Evolutionary conservation across 2,888 invertebrate species (phyloP), one percentile per base, ranked within the genome.

Genomic region (Rhodophaea formosa): DNA sequence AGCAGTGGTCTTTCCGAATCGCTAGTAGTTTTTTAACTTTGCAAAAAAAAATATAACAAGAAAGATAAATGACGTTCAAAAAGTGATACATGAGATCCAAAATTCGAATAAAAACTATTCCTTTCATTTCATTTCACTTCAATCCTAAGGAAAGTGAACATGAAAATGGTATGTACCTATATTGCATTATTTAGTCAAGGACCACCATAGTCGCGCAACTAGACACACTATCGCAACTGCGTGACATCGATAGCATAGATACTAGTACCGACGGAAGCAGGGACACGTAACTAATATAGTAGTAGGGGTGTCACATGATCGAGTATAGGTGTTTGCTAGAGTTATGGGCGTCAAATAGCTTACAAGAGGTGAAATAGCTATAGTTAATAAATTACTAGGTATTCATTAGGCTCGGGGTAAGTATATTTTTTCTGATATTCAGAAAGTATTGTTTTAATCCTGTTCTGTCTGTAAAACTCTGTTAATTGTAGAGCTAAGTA

Each of bases 131-230:
- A n/a, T 23, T 23, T 5, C 23, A 23, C 2, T 23, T 23, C 5
- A 23, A 2, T 23, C 23, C 23, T 3, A 23, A 23, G 23, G 23
- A 23, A 3, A 23, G 23, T 23, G 23, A 23, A 23, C 2, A 23
- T 23, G 23, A 23, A 23, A 23, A 23, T 3, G 23, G 23, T 35
- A 12, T 32, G 32, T 35, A 35, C 35, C 35, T 10, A 35, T 35
- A 35, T 35, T 3, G 12, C 12, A 39, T 39, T n/a, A 12, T 39
- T 8, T 12, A 10, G 3, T 8, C 35, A 35, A 3, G 8, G 46
- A 46, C 46, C 46, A 46, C 46, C 46, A 39, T 10, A n/a, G 39
- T 39, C 39, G 39, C 39, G n/a, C n/a, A n/a, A 44, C 16, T 44
- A 15, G n/a, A 44, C 16, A 44, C 16, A 12, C 39, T 39, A 35